These are phyloP conservation scores for Corythaixoides concolor DNA, from an alignment of 2,113 vertebrate species.

Conservation along the genomic window DNA sequence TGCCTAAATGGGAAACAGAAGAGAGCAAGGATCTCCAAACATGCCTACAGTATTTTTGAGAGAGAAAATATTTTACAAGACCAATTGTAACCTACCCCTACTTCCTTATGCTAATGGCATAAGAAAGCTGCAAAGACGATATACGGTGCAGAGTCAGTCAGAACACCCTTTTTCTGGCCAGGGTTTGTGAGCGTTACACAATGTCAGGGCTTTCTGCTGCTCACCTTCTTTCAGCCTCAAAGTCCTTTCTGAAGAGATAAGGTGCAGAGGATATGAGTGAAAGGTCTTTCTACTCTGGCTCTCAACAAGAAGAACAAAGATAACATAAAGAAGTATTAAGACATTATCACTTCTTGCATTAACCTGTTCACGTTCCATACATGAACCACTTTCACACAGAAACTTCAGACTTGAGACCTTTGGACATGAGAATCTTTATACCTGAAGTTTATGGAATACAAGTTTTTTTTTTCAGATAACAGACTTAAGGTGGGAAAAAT, in stretches of 20 bases:
- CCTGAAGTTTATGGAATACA: background rate
- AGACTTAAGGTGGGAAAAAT: background rate
- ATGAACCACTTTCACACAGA: constrained; percentile 20
- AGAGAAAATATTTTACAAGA: background rate
- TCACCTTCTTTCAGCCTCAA: constrained; percentile 6
- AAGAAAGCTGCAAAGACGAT: background rate
- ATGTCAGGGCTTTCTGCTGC: background rate
- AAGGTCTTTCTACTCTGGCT: constrained; percentile 10
- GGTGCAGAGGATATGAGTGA: background rate
- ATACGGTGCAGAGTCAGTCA: too few relatives aligned
- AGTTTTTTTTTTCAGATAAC: background rate
- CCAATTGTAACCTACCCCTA: background rate
- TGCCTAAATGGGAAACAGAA: background rate
- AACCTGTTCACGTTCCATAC: background rate
- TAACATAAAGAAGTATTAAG: constrained; percentile 14
- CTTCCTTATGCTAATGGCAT: background rate
- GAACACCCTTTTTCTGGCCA: background rate
- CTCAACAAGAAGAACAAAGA: constrained; percentile 5
- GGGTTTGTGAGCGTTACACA: background rate
- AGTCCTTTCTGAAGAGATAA: constrained; percentile 39
- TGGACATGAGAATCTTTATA: background rate
- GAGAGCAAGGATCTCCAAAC: background rate
- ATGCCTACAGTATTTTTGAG: background rate
- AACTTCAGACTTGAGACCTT: background rate
- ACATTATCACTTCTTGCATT: background rate